These are phyloP conservation scores for Eulemur rufifrons DNA, from an alignment of 2,113 vertebrate species.

Conservation along the genomic window DNA sequence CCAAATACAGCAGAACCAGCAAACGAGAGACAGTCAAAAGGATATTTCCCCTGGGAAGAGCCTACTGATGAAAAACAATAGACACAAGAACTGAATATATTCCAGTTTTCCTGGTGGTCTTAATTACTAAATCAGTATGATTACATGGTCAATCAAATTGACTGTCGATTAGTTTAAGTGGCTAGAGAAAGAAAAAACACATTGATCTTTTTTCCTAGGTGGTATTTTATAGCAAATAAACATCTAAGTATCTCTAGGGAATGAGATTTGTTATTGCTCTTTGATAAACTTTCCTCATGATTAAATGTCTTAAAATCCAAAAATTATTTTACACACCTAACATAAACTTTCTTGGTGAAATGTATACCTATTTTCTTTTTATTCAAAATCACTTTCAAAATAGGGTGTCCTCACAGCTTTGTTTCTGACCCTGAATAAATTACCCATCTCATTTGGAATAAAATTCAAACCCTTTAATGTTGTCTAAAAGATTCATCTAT, in stretches of 20 bases:
- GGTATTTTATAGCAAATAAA: not conserved
- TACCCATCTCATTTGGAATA: not conserved
- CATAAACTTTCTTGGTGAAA: not conserved
- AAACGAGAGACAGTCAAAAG: not conserved
- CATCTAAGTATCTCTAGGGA: not conserved
- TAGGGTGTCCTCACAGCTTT: not conserved
- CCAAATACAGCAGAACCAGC: not conserved
- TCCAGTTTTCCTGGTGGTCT: conserved; percentile 30
- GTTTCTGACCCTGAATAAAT: not conserved
- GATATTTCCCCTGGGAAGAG: not conserved
- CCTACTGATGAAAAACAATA: not conserved
- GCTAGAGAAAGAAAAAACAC: not conserved
- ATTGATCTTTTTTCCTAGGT: not conserved
- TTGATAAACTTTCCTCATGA: not conserved
- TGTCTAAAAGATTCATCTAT: not conserved
- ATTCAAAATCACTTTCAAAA: not conserved
- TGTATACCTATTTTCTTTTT: not conserved
- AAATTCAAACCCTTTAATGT: not conserved
- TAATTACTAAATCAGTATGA: conserved; percentile 51
- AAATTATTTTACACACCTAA: not conserved
- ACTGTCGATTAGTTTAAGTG: conserved; percentile 42
- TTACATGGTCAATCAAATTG: conserved; percentile 38
- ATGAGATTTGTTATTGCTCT: not conserved
- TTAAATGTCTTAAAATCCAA: conserved; percentile 44
- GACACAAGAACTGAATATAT: not conserved